A percentile compares a stretch with the other conserved stretches of the same genome.
phyloP scores from a whole-genome alignment of 1,140 invertebrate genomes.

The Melipona quadrifasciata region DNA sequence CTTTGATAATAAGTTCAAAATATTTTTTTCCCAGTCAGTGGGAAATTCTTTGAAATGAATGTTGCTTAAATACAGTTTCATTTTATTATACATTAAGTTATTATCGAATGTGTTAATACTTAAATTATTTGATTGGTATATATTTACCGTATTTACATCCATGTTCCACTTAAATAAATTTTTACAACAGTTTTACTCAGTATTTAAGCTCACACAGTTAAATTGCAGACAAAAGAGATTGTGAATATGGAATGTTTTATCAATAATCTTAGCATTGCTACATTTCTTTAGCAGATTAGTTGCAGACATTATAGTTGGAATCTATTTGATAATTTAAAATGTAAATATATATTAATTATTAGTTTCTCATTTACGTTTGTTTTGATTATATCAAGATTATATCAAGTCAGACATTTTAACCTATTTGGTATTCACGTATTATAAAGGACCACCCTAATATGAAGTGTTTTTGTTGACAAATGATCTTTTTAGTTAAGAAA shows the following conservation, averaged over 20 bases:
- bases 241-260: slow-evolving; percentile 51
- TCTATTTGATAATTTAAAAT: background rate
- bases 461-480: background rate
- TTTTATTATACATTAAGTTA: slow-evolving; percentile 16
- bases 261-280: slow-evolving; percentile 27
- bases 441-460: background rate
- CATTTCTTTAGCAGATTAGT: background rate
- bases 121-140: background rate
- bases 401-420: background rate
- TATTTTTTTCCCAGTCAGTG: slow-evolving; percentile 69
- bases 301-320: background rate
- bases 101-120: background rate
- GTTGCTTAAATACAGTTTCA: slow-evolving; percentile 42
- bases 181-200: background rate
- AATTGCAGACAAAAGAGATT: background rate
- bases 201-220: background rate
- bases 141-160: background rate
- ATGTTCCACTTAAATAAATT: background rate
- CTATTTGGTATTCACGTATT: background rate
- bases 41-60: slow-evolving; percentile 44
- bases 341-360: background rate
- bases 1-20: slow-evolving; percentile 68
- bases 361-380: background rate
- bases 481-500: background rate
- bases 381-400: background rate